Base-by-base conservation (phyloP, 2,888 invertebrate species). In the Theretra japonica region DNA sequence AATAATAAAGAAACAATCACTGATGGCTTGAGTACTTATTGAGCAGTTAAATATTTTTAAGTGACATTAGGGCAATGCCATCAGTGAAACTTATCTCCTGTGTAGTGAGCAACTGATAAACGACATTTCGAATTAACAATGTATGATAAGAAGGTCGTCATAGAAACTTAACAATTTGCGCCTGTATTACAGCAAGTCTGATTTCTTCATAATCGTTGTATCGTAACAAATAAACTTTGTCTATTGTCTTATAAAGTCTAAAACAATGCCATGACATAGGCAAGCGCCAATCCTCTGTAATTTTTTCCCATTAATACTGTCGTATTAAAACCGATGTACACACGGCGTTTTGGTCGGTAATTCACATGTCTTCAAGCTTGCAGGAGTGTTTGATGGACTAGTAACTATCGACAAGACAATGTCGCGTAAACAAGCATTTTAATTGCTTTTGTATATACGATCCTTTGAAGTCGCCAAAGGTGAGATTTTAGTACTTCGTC, bases 331-430 rank as follows among this genome's bases (percentile, higher is more conserved):
- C 72, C 77, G 74, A 72, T 77, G 75, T 74, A 57, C 74, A 77
- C 81, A 84, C 79, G 79, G 60, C 73, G 71, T 75, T 76, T 80
- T 70, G 69, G 75, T 76, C 60, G 72, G 75, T 84, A 82, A 84
- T 75, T 83, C 82, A 82, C 65, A 68, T 76, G 72, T 73, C 73
- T 76, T 79, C 73, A 74, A 73, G 73, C 73, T 78, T 75, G 79
- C 72, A 60, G 73, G 75, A 73, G 73, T 69, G 73, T 75, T 79
- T 75, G 70, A 76, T 76, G 77, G 72, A 59, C 77, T 81, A 80
- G 78, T 80, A 76, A 78, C 78, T 74, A 77, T 77, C 72, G 73
- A 72, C 73, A 73, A 72, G 73, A 77, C 77, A 79, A 76, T 75
- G 72, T 71, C 70, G 48, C 30, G 69, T 73, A 78, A 78, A 77